phyloP scores from a whole-genome alignment of 2,113 vertebrate genomes.

The Camelus bactrianus region DNA sequence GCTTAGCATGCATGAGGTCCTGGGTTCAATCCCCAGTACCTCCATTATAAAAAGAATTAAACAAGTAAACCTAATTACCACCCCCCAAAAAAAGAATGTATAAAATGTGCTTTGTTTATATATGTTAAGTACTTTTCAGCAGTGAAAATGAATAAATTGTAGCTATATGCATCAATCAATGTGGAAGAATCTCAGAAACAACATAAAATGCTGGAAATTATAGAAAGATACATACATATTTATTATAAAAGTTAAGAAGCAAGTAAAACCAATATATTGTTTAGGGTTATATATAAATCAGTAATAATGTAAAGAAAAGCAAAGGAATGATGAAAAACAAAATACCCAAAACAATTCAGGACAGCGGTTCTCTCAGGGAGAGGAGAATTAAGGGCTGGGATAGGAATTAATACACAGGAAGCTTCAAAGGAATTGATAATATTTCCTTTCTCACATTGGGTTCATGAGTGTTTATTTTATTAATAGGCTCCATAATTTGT shows the following conservation, averaged over 20 bases:
- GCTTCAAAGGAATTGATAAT: slow-evolving; percentile 17
- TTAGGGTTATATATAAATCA: not conserved
- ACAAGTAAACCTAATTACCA: too few species aligned
- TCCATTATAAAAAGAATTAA: too few species aligned
- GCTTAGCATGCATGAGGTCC: too few species aligned
- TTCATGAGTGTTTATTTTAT: slow-evolving; percentile 18
- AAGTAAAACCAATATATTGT: not conserved
- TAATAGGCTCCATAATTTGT: slow-evolving; percentile 27
- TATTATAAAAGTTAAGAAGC: slow-evolving; percentile 32
- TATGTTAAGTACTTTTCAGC: slow-evolving; percentile 4
- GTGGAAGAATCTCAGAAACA: slow-evolving; percentile 39
- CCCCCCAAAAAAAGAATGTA: not conserved
- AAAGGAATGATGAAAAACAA: not conserved
- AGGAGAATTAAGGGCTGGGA: not conserved
- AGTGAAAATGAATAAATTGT: slow-evolving; percentile 39
- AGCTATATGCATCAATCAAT: not conserved
- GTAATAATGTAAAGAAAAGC: slow-evolving; percentile 15
- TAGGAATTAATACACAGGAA: not conserved
- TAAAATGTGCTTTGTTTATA: not conserved
- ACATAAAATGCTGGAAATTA: not conserved
- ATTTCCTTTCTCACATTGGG: slow-evolving; percentile 19
- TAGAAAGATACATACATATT: not conserved
- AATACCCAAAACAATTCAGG: not conserved
- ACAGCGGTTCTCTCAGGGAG: not conserved
- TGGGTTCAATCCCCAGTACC: too few species aligned